Evolutionary conservation across 2,113 vertebrate species (phyloP).

Genomic region (Chiloscyllium plagiosum): DNA sequence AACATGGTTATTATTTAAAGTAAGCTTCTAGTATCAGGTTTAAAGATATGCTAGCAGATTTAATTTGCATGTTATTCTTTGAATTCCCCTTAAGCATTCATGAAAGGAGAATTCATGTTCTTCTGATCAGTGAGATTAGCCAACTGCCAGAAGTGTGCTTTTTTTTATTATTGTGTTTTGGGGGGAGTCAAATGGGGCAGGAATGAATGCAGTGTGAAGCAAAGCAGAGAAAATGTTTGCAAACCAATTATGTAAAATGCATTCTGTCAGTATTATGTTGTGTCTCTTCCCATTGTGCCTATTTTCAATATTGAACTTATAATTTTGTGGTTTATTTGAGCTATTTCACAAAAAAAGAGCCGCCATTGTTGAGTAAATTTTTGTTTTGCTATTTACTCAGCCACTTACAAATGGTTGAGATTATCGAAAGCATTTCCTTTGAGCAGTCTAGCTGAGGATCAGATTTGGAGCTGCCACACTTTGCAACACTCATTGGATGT

Average conservation of each 20-base stretch:
- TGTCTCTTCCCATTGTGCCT: not conserved
- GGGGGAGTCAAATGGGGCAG: not conserved
- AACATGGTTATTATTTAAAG: not conserved
- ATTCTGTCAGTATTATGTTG: not conserved
- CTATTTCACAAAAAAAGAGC: not conserved
- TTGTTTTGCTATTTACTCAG: not conserved
- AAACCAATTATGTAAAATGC: not conserved
- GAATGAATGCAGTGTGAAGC: not conserved
- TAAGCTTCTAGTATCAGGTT: not conserved
- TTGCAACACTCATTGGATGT: not conserved
- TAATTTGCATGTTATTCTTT: not conserved
- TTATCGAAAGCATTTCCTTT: not conserved
- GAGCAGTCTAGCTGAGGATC: not conserved
- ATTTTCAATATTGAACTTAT: not conserved
- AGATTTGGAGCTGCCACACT: not conserved
- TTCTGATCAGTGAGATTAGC: not conserved
- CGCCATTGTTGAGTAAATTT: not conserved
- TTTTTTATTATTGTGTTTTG: not conserved
- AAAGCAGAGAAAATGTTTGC: not conserved
- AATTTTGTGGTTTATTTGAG: not conserved
- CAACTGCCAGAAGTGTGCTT: not conserved
- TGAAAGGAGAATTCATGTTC: not conserved
- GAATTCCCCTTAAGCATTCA: not conserved
- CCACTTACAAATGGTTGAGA: not conserved
- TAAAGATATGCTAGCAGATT: not conserved